Evolutionary conservation across 2,113 vertebrate species (phyloP), one percentile per base, ranked within the genome.

Genomic region (Sapajus apella): DNA sequence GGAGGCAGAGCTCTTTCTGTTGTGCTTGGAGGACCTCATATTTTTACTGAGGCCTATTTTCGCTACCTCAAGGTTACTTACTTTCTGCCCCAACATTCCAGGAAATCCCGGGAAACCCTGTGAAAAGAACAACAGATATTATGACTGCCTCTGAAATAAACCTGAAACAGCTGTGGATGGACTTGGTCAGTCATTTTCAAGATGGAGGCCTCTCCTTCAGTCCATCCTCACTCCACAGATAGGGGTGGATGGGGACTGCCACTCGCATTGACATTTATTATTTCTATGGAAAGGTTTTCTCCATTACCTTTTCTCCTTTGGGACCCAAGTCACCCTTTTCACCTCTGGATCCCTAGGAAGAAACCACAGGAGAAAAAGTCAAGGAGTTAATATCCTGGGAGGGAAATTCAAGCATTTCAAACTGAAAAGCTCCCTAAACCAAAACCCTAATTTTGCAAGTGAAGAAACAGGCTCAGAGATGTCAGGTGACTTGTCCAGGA

Each of bases 51-150:
- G 50, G 20, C 11, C 70, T 47, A 6, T 35, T 89, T 50, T 88
- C 47, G 93, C 16, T 17, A 20, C 5, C 66, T 77, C 8, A 58
- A 0, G 27, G 12, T 32, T 82, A 98, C 99, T 99, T 97, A 99
- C 99, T 98, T 99, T 99, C 97, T 99, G 99, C 92, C 99, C 99
- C 97, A 99, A 98, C 99, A 99, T 99, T 98, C 99, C 99, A 95
- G 99, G 99, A 96, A 99, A 99, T 80, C 99, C 99, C 97, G 99
- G 99, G 88, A 98, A 98, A 82, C 99, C 99, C 99, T 99, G 97
- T 30, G 95, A 98, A 98, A 61, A 97, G 95, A 98, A 94, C 94
- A 35, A 97, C 8, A 96, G 91, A 97, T 75, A 86, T 0, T 3
- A 86, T 97, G 23, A 97, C n/a, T 64, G 86, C 16, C 93, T 68